A percentile compares a stretch with the other conserved stretches of the same genome.
Conservation (phyloP, 2,113 vertebrate genomes). For the Psittacula cyanocephala region DNA sequence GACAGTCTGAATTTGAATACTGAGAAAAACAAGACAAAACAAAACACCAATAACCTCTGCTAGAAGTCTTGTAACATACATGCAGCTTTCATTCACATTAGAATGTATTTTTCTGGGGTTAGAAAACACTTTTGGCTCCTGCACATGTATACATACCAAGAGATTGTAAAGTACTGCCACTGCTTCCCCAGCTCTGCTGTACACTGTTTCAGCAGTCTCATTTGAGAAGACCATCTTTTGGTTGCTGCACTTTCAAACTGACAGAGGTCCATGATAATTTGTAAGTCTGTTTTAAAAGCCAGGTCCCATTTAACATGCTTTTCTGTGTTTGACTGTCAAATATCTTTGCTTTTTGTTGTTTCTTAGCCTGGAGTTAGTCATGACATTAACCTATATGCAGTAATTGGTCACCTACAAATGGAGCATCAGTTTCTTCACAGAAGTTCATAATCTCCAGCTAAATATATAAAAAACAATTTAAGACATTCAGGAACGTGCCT, state of each 20-base stretch:
- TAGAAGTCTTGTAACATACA: neutral
- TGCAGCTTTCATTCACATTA: neutral
- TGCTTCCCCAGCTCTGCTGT: neutral
- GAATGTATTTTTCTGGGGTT: neutral
- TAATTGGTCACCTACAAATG: neutral
- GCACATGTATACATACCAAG: accelerated
- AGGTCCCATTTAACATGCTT: neutral
- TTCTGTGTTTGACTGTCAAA: neutral
- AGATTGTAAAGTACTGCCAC: neutral
- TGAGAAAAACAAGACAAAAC: neutral
- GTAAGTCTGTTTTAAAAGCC: neutral
- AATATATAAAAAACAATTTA: neutral
- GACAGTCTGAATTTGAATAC: neutral
- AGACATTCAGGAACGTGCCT: neutral
- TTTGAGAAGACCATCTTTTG: neutral
- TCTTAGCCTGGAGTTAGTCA: neutral
- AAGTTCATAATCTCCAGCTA: neutral
- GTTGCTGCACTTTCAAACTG: neutral
- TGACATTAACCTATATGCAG: neutral
- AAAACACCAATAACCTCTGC: neutral
- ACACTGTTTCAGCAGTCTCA: neutral
- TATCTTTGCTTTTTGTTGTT: neutral
- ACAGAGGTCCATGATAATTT: neutral
- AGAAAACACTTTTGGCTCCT: neutral
- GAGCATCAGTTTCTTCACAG: neutral